A percentile compares a stretch with the other conserved stretches of the same genome.
Conservation (phyloP, 2,797 vertebrate genomes). For the Periophthalmus magnuspinnatus region DNA sequence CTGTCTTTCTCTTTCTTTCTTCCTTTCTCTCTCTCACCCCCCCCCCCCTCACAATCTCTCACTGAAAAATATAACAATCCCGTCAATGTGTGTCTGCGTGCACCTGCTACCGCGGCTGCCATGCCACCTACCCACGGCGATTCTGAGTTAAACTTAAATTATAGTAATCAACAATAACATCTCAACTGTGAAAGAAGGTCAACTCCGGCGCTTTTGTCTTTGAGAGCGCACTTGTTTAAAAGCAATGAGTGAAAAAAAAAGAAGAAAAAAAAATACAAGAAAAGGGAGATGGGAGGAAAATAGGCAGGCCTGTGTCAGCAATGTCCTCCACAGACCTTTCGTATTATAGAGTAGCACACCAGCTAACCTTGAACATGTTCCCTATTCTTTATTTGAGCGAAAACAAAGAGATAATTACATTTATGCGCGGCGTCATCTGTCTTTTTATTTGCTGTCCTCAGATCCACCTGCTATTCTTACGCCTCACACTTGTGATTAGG, state of each 20-base stretch:
- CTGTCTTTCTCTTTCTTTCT: neutral
- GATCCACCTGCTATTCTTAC: slow-evolving; percentile 22
- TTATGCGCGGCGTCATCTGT: slow-evolving; percentile 33
- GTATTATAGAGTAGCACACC: slow-evolving; percentile 50
- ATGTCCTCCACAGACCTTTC: slow-evolving; percentile 73
- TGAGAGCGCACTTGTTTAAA: slow-evolving; percentile 86
- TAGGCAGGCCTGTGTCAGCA: slow-evolving; percentile 61
- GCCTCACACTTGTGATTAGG: slow-evolving; percentile 14
- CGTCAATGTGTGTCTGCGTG: slow-evolving; percentile 14
- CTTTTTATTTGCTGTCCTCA: slow-evolving; percentile 43
- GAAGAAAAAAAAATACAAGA: slow-evolving; percentile 13
- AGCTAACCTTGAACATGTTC: slow-evolving; percentile 71
- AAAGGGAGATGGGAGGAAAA: slow-evolving; percentile 29
- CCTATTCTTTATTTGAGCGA: slow-evolving; percentile 44
- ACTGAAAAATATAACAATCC: slow-evolving; percentile 35
- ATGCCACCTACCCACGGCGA: slow-evolving; percentile 74
- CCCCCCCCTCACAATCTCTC: slow-evolving; percentile 3
- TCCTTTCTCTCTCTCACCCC: neutral
- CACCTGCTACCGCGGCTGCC: slow-evolving; percentile 33
- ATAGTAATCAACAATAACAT: slow-evolving; percentile 87
- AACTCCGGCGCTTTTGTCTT: slow-evolving; percentile 82
- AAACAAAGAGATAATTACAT: slow-evolving; percentile 50
- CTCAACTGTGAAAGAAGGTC: slow-evolving; percentile 86
- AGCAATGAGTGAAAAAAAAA: slow-evolving; percentile 49
- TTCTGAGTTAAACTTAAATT: slow-evolving; percentile 83